Evolutionary conservation across 2,113 vertebrate species (phyloP).

Genomic region (Mola mola): DNA sequence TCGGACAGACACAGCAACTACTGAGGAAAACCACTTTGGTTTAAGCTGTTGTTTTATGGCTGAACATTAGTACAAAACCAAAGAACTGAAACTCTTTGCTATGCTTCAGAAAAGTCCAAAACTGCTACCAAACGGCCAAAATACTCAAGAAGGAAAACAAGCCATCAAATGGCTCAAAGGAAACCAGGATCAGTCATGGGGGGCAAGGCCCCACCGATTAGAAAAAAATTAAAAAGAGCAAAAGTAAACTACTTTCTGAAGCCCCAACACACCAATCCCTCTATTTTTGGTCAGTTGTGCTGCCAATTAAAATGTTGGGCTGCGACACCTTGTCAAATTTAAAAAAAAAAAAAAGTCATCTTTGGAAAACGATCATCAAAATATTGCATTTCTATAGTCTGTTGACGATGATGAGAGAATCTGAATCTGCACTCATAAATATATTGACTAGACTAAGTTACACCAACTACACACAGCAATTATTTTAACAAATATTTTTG

Average conservation of each 20-base stretch:
- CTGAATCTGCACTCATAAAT: constrained; percentile 84
- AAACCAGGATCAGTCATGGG: constrained; percentile 41
- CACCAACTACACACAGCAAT: constrained; percentile 82
- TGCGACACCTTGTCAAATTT: constrained; percentile 59
- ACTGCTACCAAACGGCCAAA: constrained; percentile 74
- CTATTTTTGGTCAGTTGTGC: constrained; percentile 77
- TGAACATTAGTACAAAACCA: constrained; percentile 83
- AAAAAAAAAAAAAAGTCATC: constrained; percentile 69
- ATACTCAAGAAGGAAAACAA: constrained; percentile 40
- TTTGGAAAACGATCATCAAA: constrained; percentile 85
- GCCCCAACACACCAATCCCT: constrained; percentile 35
- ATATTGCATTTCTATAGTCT: constrained; percentile 86
- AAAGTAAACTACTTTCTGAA: constrained; percentile 47
- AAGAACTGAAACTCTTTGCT: constrained; percentile 63
- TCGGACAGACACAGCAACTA: constrained; percentile 96
- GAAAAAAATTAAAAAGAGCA: constrained; percentile 24
- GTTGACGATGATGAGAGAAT: constrained; percentile 79
- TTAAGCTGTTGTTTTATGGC: constrained; percentile 97
- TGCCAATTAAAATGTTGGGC: constrained; percentile 74
- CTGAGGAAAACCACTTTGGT: constrained; percentile 99
- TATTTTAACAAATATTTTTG: constrained; percentile 87
- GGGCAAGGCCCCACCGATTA: constrained; percentile 35
- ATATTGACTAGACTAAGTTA: constrained; percentile 83
- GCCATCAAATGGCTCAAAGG: constrained; percentile 54
- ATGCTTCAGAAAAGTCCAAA: constrained; percentile 83